Base-by-base conservation (phyloP, 1,140 invertebrate species). In the Myzus persicae region DNA sequence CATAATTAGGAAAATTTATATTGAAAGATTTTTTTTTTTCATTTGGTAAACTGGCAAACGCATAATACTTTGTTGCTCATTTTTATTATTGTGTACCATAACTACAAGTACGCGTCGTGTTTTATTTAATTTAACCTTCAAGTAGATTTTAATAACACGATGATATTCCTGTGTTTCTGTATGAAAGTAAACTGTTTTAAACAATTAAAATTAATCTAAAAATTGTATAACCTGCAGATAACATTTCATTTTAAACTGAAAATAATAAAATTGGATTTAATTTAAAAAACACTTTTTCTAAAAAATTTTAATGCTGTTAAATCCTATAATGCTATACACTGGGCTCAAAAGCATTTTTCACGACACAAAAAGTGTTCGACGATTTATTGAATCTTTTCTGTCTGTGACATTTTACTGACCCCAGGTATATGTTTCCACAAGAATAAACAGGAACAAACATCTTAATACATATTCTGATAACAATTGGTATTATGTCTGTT, bases 391-490 rank as follows among this genome's bases (percentile, higher is more conserved):
- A 54, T 54, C 9, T 89, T 51, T 38, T 89, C 22, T 54, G 48
- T 38, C 51, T 9, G n/a, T 54, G 88, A 54, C 36, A 54, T 89
- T 89, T 89, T 54, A 6, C 88, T 54, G n/a, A 89, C 88, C 36
- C 88, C 20, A 24, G 36, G 36, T 26, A 89, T 24, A 54, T 26
- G 46, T 54, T 89, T 51, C 87, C 87, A 20, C 44, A 3, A 36
- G 44, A 89, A 36, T 89, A 48, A 36, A 89, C 46, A 51, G 44
- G 87, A 89, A 89, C 87, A 89, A 89, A 89, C 44, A 36, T 51
- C 46, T 89, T 87, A n/a, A 51, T 89, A 38, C n/a, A 89, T 89
- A 51, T 51, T 51, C 48, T 36, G 85, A 48, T 44, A 87, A 87
- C 85, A 87, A 87, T 87, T 44, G 42, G 42, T 87, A 87, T 87